Conservation (phyloP, 2,797 vertebrate genomes). For the Hybognathus amarus region DNA sequence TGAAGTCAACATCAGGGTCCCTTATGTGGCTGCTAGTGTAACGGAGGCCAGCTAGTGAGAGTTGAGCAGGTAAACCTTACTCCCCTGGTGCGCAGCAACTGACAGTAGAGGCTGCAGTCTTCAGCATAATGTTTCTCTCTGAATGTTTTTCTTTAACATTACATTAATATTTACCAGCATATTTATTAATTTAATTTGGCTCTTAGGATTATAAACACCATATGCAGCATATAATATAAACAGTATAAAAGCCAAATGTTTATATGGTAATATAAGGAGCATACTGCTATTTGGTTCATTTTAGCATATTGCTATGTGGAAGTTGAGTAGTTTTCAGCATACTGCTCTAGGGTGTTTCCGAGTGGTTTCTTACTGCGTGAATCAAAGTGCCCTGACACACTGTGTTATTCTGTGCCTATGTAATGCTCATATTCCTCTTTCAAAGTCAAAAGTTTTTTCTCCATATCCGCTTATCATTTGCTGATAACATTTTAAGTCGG, state of each 20-base stretch:
- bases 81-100: too few relatives aligned
- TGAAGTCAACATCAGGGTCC: background rate
- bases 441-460: background rate
- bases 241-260: too few relatives aligned
- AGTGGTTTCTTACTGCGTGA: background rate
- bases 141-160: background rate
- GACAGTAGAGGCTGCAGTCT: background rate
- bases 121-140: background rate
- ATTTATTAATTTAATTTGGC: background rate
- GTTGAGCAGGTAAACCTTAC: background rate
- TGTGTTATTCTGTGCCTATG: slow-evolving; percentile 21
- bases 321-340: slow-evolving; percentile 7
- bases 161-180: background rate
- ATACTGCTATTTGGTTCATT: background rate
- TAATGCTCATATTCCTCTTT: background rate
- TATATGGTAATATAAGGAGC: background rate
- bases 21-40: background rate
- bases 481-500: too few relatives aligned
- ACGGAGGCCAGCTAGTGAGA: background rate
- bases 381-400: background rate
- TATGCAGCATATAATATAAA: background rate
- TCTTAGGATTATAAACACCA: background rate
- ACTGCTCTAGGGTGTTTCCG: background rate
- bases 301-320: slow-evolving; percentile 5
- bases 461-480: too few relatives aligned